A percentile compares a stretch with the other conserved stretches of the same genome.
Conservation (phyloP, 2,888 invertebrate species). For the Ferrisia virgata region DNA sequence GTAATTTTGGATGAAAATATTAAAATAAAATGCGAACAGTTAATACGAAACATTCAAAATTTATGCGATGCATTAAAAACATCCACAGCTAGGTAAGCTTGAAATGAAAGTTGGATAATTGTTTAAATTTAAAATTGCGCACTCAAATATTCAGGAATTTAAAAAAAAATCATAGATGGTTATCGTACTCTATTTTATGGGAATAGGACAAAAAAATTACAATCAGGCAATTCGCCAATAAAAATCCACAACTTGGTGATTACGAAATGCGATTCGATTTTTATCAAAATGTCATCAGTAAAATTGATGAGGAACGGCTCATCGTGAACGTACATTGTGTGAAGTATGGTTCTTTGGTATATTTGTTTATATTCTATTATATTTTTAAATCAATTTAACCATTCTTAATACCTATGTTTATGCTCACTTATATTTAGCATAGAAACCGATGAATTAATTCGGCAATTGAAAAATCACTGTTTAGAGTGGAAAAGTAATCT, state of each 20-base stretch:
- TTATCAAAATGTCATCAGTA: slow-evolving; percentile 13
- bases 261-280: slow-evolving; percentile 41
- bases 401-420: no score
- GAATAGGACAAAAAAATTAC: slow-evolving; percentile 34
- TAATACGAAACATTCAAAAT: not conserved
- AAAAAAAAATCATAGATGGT: not conserved
- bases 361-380: no score
- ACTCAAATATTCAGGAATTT: not conserved
- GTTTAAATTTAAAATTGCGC: not conserved
- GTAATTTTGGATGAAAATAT: slow-evolving; percentile 17
- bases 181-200: slow-evolving; percentile 33
- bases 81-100: not conserved
- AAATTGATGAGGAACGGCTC: slow-evolving; percentile 37
- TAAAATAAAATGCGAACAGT: not conserved
- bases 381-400: no score
- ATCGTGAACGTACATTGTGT: slow-evolving; percentile 6
- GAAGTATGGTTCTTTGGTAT: not conserved
- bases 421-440: not conserved
- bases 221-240: not conserved
- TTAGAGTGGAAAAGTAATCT: slow-evolving; percentile 35
- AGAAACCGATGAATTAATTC: not conserved
- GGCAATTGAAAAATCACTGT: slow-evolving; percentile 36
- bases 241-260: slow-evolving; percentile 19
- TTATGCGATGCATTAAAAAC: not conserved
- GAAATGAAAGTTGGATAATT: not conserved